phyloP scores from a whole-genome alignment of 2,113 vertebrate genomes.

The Nothocercus nigrocapillus region DNA sequence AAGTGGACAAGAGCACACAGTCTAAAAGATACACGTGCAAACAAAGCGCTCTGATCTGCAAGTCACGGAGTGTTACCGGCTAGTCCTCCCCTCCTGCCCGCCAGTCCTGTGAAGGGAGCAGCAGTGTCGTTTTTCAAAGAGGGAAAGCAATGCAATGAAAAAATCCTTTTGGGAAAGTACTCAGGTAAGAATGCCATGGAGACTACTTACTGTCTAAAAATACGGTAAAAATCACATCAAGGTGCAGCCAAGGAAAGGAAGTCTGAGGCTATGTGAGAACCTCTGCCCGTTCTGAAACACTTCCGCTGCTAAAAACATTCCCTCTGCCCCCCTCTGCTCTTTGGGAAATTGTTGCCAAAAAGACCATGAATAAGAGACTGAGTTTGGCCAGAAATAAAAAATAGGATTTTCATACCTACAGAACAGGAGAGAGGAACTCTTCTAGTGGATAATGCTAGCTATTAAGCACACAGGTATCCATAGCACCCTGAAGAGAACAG shows the following conservation, averaged over 20 bases:
- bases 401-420: not conserved
- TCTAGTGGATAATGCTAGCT: not conserved
- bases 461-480: not conserved
- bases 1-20: not conserved
- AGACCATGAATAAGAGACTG: not conserved
- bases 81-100: conserved; percentile 38
- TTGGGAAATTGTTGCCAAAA: not conserved
- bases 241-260: not conserved
- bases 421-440: not conserved
- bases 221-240: not conserved
- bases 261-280: not conserved
- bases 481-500: not conserved
- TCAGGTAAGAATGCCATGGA: not conserved
- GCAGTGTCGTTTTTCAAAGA: conserved; percentile 2
- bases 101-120: conserved; percentile 40
- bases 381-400: not conserved
- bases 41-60: conserved; percentile 41
- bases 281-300: not conserved
- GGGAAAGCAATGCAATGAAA: not conserved
- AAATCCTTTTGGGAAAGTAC: conserved; percentile 22
- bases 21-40: not conserved
- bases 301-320: rapidly evolving
- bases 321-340: not conserved
- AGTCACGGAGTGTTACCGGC: not conserved
- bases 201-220: not conserved